Evolutionary conservation across 2,888 invertebrate genomes (phyloP).

Genomic region (Branchellion lobata): DNA sequence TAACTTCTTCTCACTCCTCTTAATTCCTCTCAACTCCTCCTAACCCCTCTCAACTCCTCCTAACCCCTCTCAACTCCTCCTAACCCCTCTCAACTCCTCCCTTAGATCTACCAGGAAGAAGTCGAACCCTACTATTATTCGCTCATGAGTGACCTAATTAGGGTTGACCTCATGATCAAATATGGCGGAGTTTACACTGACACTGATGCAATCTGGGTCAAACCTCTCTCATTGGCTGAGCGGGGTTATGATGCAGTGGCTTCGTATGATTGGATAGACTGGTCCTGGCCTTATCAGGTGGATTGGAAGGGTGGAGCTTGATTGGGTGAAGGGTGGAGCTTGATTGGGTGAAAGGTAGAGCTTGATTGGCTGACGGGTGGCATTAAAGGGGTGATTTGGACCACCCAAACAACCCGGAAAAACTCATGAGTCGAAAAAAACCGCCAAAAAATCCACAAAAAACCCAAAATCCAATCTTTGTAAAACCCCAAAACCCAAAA

Average conservation of each 20-base stretch:
- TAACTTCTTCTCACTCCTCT: too few species aligned
- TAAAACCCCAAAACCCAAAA: too few species aligned
- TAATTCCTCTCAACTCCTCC: too few species aligned
- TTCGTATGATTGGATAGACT: constrained; percentile 57
- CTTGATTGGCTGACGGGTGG: constrained; percentile 52
- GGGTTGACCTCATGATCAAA: constrained; percentile 58
- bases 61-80: neutral
- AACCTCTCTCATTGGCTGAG: constrained; percentile 53
- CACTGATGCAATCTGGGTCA: constrained; percentile 59
- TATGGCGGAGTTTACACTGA: constrained; percentile 61
- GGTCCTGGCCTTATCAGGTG: constrained; percentile 52
- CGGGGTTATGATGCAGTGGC: constrained; percentile 56
- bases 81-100: neutral
- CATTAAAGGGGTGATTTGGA: constrained; percentile 51
- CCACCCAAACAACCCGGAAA: constrained; percentile 51
- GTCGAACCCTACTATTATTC: constrained; percentile 54
- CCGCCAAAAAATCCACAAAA: too few species aligned
- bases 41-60: too few species aligned
- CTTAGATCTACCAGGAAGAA: constrained; percentile 51
- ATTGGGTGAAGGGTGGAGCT: constrained; percentile 51
- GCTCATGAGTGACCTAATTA: constrained; percentile 58
- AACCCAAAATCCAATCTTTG: too few species aligned
- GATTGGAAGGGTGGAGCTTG: constrained; percentile 52
- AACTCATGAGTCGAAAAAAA: too few species aligned
- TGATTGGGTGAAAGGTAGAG: constrained; percentile 51